Evolutionary conservation across 2,888 invertebrate species (phyloP).

Genomic region (Amphipoea lucens): DNA sequence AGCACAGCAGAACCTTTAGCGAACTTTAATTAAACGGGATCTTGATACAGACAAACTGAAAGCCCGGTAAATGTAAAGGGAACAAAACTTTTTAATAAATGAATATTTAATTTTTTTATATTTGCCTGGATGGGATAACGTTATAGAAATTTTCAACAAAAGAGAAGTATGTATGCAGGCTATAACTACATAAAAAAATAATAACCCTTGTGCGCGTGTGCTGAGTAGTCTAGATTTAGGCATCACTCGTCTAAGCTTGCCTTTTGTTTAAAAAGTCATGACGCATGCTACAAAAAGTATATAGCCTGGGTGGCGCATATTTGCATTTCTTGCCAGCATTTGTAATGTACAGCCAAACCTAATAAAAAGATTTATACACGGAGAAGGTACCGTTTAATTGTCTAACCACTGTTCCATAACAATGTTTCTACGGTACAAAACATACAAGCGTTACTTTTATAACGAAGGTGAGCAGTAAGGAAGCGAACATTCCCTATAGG

Average conservation of each 20-base stretch:
- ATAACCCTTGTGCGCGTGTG: neutral
- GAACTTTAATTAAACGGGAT: slow-evolving; percentile 23
- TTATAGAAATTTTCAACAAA: neutral
- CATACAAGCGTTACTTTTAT: neutral
- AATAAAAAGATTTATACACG: neutral
- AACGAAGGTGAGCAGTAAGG: neutral
- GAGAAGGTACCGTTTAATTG: too few species aligned
- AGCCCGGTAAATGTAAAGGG: neutral
- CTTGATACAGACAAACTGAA: slow-evolving; percentile 1
- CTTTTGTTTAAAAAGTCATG: slow-evolving; percentile 7
- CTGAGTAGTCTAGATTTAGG: neutral
- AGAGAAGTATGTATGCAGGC: neutral
- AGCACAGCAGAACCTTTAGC: neutral
- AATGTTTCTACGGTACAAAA: too few species aligned
- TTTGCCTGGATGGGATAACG: neutral
- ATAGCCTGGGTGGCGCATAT: neutral
- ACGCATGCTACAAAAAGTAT: neutral
- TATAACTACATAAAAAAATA: neutral
- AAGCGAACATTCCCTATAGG: neutral
- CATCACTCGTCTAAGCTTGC: neutral
- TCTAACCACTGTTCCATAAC: too few species aligned
- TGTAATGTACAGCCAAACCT: too few species aligned
- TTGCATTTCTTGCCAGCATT: neutral
- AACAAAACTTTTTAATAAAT: neutral
- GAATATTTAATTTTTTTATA: neutral